A percentile compares a stretch with the other conserved stretches of the same genome.
phyloP scores from a whole-genome alignment of 2,888 invertebrate species.

The Andrena flavipes region DNA sequence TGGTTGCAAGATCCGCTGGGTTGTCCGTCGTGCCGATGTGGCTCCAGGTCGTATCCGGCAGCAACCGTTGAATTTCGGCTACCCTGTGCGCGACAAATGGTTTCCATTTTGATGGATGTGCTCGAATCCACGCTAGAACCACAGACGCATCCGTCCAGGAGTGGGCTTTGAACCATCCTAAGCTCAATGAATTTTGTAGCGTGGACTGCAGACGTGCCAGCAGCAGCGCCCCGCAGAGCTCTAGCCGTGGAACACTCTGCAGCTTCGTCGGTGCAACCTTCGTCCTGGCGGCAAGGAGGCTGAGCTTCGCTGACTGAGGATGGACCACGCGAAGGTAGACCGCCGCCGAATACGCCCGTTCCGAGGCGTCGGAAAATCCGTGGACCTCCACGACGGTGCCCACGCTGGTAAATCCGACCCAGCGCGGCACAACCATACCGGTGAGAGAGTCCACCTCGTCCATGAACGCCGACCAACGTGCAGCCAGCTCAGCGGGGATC shows the following conservation, averaged over 20 bases:
- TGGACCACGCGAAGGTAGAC: background rate
- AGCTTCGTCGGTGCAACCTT: slow-evolving; percentile 15
- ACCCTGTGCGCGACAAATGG: slow-evolving; percentile 16
- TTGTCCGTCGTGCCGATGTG: slow-evolving; percentile 6
- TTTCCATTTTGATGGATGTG: slow-evolving; percentile 12
- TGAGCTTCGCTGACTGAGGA: too few species aligned
- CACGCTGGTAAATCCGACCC: background rate
- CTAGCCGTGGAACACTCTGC: slow-evolving; percentile 1
- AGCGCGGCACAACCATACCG: background rate
- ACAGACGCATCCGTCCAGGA: background rate
- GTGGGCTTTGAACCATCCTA: background rate
- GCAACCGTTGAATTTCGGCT: background rate
- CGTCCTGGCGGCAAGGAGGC: background rate
- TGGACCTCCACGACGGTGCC: background rate
- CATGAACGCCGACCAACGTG: background rate
- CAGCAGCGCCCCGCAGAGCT: slow-evolving; percentile 9
- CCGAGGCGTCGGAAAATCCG: background rate
- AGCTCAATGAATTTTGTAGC: background rate
- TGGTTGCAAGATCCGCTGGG: slow-evolving; percentile 7
- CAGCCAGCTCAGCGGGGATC: background rate
- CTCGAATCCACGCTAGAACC: slow-evolving; percentile 10
- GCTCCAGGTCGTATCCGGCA: slow-evolving; percentile 5
- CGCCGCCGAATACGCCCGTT: background rate
- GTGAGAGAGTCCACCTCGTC: background rate
- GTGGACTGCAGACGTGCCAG: background rate